phyloP scores from a whole-genome alignment of 2,113 vertebrate genomes.

The Serinus canaria region DNA sequence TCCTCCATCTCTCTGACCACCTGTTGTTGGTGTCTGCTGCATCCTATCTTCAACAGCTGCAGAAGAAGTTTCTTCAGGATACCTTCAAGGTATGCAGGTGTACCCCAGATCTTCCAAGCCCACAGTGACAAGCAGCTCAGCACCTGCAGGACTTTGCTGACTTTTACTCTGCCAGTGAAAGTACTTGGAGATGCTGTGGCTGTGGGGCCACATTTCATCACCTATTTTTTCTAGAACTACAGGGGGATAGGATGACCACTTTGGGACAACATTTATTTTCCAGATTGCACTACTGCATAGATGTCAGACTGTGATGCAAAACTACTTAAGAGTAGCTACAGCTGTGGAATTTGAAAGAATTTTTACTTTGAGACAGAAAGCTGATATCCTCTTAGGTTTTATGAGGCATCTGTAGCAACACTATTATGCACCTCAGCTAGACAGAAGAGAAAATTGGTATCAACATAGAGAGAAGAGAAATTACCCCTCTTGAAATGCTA shows the following conservation, averaged over 20 bases:
- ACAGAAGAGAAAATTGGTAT: not conserved
- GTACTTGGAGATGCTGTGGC: not conserved
- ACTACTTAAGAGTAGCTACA: not conserved
- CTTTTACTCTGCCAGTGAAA: not conserved
- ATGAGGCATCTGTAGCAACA: too few relatives aligned
- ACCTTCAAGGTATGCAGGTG: too few relatives aligned
- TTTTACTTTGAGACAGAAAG: not conserved
- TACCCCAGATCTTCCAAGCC: not conserved
- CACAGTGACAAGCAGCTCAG: not conserved
- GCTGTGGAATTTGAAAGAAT: not conserved
- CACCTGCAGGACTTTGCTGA: not conserved
- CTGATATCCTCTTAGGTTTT: rapidly evolving
- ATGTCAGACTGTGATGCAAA: not conserved
- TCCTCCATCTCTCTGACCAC: not conserved
- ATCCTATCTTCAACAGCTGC: not conserved
- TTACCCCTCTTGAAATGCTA: not conserved
- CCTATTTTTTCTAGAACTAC: not conserved
- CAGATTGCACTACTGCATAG: not conserved
- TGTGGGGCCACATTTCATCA: not conserved
- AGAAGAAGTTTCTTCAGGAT: not conserved
- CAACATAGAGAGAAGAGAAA: not conserved
- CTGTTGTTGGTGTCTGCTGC: not conserved
- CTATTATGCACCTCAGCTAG: not conserved
- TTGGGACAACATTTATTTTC: rapidly evolving
- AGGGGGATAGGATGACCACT: not conserved